A percentile compares a stretch with the other conserved stretches of the same genome.
Conservation (phyloP, 2,888 invertebrate species). For the Agonopterix subpropinquella region DNA sequence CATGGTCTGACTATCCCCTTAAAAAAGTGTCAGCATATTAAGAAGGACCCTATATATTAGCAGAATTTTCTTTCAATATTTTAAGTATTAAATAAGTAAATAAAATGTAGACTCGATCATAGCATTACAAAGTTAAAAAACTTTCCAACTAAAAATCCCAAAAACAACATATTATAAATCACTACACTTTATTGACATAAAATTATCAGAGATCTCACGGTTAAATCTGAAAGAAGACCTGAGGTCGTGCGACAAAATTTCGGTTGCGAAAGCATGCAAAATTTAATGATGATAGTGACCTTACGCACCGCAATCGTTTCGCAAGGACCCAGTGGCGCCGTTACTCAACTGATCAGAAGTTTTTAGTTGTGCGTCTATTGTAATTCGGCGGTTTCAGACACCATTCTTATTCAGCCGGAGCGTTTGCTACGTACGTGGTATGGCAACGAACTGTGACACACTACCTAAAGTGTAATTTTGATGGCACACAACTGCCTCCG, state of each 20-base stretch:
- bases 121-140: no score
- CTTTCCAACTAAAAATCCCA: no score
- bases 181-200: no score
- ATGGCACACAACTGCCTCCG: no score
- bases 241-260: conserved; percentile 5
- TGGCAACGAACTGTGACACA: background rate
- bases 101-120: no score
- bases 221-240: background rate
- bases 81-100: no score
- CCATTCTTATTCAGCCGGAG: conserved; percentile 25
- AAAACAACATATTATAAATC: no score
- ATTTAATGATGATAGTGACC: conserved; percentile 63
- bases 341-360: conserved; percentile 40
- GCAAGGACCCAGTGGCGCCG: conserved; percentile 31
- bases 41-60: no score
- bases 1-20: no score
- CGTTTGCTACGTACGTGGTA: conserved; percentile 6
- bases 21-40: no score
- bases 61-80: no score
- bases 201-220: no score
- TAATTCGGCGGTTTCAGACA: conserved; percentile 26
- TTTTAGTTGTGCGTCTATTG: conserved; percentile 28
- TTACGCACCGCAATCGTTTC: conserved; percentile 56
- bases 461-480: background rate
- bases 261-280: conserved; percentile 62